phyloP scores from a whole-genome alignment of 37 sponge, comb jelly and placozoan species.

The Hormiphora californensis region DNA sequence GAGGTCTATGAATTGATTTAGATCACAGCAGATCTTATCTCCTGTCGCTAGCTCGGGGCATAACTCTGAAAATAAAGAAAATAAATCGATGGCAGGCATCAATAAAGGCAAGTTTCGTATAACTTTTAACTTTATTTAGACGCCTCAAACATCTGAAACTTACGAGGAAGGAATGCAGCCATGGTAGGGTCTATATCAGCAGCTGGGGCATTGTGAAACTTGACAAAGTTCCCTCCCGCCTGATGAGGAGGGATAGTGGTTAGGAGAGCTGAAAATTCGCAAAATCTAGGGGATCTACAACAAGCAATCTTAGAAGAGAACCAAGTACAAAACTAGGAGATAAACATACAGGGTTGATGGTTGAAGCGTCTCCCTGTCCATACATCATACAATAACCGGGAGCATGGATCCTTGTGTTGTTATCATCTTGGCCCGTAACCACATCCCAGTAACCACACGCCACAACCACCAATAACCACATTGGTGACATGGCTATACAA shows the following conservation, averaged over 20 bases:
- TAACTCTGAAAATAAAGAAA: constrained; percentile 8
- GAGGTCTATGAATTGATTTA: background rate
- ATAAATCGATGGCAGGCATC: background rate
- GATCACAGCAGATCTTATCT: background rate
- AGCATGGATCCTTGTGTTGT: constrained; percentile 9
- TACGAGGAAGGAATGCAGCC: background rate
- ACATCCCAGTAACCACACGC: no score
- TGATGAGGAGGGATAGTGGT: no score
- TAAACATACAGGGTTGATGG: background rate
- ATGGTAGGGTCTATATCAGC: background rate
- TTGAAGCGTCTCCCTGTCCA: constrained; percentile 11
- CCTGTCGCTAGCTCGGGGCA: background rate
- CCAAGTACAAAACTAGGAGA: background rate
- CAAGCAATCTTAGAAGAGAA: background rate
- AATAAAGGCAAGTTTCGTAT: no score
- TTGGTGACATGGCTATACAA: no score
- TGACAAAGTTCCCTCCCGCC: background rate
- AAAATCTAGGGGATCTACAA: no score
- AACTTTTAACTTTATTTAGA: no score
- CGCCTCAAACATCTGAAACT: no score
- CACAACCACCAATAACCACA: no score
- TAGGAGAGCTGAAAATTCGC: no score
- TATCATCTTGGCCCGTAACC: background rate
- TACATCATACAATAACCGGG: constrained; percentile 44
- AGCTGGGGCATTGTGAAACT: background rate